A percentile compares a stretch with the other conserved stretches of the same genome.
Evolutionary conservation across 2,888 invertebrate species (phyloP).

Genomic region (Troilus luridus): DNA sequence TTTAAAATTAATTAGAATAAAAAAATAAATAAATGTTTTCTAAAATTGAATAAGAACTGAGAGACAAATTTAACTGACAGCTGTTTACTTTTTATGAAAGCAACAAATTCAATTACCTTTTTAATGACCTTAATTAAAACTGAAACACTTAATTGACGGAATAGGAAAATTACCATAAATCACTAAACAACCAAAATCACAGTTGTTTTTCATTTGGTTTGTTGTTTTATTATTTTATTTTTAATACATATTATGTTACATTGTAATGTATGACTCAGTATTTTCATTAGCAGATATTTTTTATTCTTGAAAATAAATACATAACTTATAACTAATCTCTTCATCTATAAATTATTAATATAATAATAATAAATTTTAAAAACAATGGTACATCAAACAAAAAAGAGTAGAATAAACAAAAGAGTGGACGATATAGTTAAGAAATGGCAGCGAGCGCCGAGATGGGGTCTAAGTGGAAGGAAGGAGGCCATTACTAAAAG

Average conservation of each 20-base stretch:
- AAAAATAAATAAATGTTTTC: background rate
- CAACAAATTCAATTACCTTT: background rate
- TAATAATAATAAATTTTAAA: background rate
- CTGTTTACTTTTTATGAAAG: background rate
- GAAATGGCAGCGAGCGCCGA: background rate
- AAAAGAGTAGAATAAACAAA: background rate
- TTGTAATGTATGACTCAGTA: no score
- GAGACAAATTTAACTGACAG: background rate
- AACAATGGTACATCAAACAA: background rate
- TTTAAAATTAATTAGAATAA: background rate
- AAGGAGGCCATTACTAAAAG: slow-evolving; percentile 50
- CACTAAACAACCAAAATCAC: background rate
- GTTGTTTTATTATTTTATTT: background rate
- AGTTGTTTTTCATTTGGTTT: background rate
- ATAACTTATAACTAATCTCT: background rate
- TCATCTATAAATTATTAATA: background rate
- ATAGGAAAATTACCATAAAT: background rate
- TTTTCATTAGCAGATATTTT: no score
- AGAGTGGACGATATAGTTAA: background rate
- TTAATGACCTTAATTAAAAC: background rate
- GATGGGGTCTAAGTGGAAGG: slow-evolving; percentile 28
- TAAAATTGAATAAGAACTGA: background rate
- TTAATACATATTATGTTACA: no score
- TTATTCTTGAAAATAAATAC: no score
- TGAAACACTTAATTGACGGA: background rate